These are phyloP conservation scores for Todiramphus chloris DNA, from an alignment of 2,113 vertebrate species.

Conservation along the genomic window DNA sequence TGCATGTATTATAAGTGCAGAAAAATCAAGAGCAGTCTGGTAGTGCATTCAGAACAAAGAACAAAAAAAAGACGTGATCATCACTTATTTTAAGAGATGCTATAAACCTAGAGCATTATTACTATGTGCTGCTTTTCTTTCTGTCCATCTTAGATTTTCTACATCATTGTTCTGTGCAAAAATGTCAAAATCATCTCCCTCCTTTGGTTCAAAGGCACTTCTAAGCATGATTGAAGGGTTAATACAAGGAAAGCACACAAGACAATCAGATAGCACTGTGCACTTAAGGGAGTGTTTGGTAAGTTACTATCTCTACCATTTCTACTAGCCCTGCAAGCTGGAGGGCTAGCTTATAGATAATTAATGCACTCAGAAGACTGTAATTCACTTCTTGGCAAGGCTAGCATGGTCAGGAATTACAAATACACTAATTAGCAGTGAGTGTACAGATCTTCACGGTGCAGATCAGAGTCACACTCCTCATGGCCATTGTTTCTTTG, in stretches of 20 bases:
- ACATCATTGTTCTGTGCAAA: background rate
- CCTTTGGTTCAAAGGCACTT: background rate
- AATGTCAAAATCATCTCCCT: background rate
- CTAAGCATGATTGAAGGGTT: slow-evolving; percentile 37
- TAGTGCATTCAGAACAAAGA: background rate
- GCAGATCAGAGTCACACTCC: background rate
- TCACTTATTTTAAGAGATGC: background rate
- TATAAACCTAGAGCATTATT: background rate
- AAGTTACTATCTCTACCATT: background rate
- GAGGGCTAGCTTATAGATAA: background rate
- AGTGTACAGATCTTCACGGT: background rate
- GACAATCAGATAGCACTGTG: background rate
- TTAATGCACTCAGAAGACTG: background rate
- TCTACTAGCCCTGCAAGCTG: background rate
- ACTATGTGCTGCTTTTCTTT: background rate
- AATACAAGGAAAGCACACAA: background rate
- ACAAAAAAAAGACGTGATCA: background rate
- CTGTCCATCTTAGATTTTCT: background rate
- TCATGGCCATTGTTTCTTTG: background rate
- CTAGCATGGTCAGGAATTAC: slow-evolving; percentile 11
- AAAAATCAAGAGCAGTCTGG: background rate
- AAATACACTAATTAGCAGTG: slow-evolving; percentile 4
- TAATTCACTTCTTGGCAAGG: slow-evolving; percentile 36
- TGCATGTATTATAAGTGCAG: background rate
- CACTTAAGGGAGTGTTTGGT: background rate